Evolutionary conservation across 2,113 vertebrate genomes (phyloP).

Genomic region (Myrmophylax atrothorax): DNA sequence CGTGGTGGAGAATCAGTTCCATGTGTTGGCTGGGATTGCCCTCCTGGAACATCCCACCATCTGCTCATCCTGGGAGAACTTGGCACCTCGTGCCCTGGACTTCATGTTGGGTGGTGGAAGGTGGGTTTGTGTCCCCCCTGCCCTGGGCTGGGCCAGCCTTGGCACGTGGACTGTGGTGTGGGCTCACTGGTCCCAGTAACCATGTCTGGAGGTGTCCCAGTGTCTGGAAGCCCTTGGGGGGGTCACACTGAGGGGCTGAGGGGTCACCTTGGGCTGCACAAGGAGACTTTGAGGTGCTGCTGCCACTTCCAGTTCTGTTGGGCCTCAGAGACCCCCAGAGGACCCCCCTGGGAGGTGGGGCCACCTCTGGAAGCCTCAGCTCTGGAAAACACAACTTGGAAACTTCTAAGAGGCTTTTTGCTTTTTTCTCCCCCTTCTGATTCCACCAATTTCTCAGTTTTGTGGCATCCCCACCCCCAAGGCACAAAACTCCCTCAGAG

Average conservation of each 20-base stretch:
- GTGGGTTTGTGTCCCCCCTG: not conserved
- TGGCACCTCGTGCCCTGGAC: not conserved
- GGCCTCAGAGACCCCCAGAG: not conserved
- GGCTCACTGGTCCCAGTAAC: not conserved
- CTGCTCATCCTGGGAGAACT: not conserved
- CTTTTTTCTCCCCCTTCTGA: not conserved
- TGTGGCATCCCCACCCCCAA: not conserved
- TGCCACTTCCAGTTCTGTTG: not conserved
- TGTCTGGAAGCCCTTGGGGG: not conserved
- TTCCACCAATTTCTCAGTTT: not conserved
- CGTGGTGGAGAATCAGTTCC: accelerated
- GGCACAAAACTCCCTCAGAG: not conserved
- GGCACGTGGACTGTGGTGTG: not conserved
- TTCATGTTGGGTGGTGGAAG: not conserved
- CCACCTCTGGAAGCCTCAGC: not conserved
- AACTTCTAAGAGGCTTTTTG: not conserved
- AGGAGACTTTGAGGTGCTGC: not conserved
- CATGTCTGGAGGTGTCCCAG: not conserved
- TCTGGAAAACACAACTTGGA: not conserved
- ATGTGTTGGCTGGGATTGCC: not conserved
- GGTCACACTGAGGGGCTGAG: no score
- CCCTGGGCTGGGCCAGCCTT: not conserved
- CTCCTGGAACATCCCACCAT: accelerated
- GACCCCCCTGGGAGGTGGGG: not conserved
- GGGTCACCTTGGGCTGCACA: no score